A percentile compares a stretch with the other conserved stretches of the same genome.
These are phyloP conservation scores for Megathymus violae DNA, from an alignment of 1,140 invertebrate species.

Conservation along the genomic window DNA sequence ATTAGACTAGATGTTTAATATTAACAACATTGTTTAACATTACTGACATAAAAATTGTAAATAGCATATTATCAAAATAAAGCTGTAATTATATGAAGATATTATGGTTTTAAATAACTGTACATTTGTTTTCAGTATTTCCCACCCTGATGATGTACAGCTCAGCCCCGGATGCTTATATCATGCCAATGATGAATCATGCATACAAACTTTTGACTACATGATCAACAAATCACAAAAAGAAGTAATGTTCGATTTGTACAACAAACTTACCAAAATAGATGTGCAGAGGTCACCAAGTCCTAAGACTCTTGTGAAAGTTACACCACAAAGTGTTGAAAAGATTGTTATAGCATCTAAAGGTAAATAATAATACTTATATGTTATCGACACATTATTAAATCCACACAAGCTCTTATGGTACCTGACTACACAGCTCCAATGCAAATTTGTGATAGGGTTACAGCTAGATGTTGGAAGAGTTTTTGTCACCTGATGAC, in stretches of 20 bases:
- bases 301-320: constrained; percentile 69
- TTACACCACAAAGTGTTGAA: constrained; percentile 85
- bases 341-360: constrained; percentile 77
- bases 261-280: constrained; percentile 84
- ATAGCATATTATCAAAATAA: too few relatives aligned
- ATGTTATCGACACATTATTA: too few relatives aligned
- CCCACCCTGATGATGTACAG: constrained; percentile 67
- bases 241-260: constrained; percentile 84
- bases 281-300: constrained; percentile 75
- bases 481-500: too few relatives aligned
- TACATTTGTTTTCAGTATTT: constrained; percentile 60
- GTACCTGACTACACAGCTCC: too few relatives aligned
- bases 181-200: constrained; percentile 72
- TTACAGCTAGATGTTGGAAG: too few relatives aligned
- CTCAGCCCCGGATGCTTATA: constrained; percentile 78
- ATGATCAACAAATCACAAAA: constrained; percentile 86
- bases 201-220: constrained; percentile 79
- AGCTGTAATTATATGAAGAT: too few relatives aligned
- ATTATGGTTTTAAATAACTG: too few relatives aligned
- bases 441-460: too few relatives aligned
- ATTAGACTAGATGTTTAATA: too few relatives aligned
- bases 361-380: constrained; percentile 57
- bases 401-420: too few relatives aligned
- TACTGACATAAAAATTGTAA: too few relatives aligned
- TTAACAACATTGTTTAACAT: too few relatives aligned